Evolutionary conservation across 2,888 invertebrate genomes (phyloP).

Genomic region (Hyposoter didymator): DNA sequence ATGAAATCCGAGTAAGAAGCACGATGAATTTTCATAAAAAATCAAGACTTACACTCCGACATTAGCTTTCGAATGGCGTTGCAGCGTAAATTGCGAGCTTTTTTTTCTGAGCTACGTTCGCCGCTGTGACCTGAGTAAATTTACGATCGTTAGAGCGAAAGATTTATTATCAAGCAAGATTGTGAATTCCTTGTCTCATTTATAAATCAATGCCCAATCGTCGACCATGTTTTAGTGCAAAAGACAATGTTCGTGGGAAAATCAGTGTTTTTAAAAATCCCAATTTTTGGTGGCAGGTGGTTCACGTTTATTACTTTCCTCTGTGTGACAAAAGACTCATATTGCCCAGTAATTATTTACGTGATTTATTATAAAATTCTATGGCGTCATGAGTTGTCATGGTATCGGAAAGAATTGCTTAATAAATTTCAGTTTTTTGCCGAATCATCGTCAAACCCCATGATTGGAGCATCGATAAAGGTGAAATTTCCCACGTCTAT

Average conservation of each 20-base stretch:
- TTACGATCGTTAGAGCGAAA: background rate
- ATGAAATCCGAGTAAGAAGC: background rate
- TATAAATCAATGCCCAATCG: too few species aligned
- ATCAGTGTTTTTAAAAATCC: background rate
- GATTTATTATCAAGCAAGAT: background rate
- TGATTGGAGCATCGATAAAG: too few species aligned
- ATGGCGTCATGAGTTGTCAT: background rate
- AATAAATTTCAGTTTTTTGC: too few species aligned
- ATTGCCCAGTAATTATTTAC: background rate
- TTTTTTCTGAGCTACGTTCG: background rate
- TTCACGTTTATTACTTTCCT: background rate
- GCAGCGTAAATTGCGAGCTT: background rate
- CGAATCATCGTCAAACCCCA: too few species aligned
- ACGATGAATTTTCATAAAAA: background rate
- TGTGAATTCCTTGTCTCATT: background rate
- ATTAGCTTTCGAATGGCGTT: background rate
- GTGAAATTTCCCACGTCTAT: too few species aligned
- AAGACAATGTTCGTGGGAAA: background rate
- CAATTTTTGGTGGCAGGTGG: background rate
- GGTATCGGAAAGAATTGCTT: background rate
- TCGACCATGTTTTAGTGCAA: too few species aligned
- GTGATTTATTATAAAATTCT: background rate
- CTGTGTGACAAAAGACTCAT: background rate
- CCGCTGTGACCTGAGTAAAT: background rate
- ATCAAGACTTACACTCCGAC: background rate